A percentile compares a stretch with the other conserved stretches of the same genome.
Conservation (phyloP, 2,888 invertebrate genomes). For the Stenoptilia bipunctidactyla region DNA sequence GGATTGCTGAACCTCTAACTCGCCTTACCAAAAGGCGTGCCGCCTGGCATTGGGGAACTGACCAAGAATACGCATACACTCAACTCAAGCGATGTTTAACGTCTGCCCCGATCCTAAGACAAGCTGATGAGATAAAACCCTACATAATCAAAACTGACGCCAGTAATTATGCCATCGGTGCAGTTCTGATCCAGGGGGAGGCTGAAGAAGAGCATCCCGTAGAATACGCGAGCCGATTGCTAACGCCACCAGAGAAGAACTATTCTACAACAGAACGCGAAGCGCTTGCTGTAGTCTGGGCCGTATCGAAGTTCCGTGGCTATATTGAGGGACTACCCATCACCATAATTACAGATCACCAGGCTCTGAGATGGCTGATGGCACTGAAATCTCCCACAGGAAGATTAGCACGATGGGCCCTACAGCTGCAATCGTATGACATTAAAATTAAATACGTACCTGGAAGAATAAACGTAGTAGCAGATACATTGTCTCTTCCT, state of each 20-base stretch:
- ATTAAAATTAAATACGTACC: constrained; percentile 6
- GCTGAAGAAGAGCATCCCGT: constrained; percentile 12
- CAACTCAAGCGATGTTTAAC: constrained; percentile 3
- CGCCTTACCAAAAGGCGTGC: constrained; percentile 7
- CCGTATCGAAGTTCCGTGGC: constrained; percentile 5
- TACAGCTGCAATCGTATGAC: constrained; percentile 8
- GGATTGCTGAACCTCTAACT: constrained; percentile 3
- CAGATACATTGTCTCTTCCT: constrained; percentile 6
- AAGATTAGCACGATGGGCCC: constrained; percentile 12
- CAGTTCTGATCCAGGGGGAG: constrained; percentile 15
- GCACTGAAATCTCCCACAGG: constrained; percentile 7
- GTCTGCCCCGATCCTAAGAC: constrained; percentile 6
- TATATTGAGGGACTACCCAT: constrained; percentile 7
- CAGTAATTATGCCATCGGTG: constrained; percentile 9
- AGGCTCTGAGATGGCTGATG: constrained; percentile 7
- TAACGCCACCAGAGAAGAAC: constrained; percentile 8
- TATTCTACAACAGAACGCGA: constrained; percentile 9
- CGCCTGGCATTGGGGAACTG: constrained; percentile 5
- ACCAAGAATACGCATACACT: constrained; percentile 7
- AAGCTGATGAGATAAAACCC: constrained; percentile 2
- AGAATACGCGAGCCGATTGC: constrained; percentile 15
- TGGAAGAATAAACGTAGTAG: constrained; percentile 10
- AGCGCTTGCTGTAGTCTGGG: constrained; percentile 9
- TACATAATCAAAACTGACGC: constrained; percentile 9
- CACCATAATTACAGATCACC: not conserved